phyloP scores from a whole-genome alignment of 2,113 vertebrate species.

The Seriola rivoliana region DNA sequence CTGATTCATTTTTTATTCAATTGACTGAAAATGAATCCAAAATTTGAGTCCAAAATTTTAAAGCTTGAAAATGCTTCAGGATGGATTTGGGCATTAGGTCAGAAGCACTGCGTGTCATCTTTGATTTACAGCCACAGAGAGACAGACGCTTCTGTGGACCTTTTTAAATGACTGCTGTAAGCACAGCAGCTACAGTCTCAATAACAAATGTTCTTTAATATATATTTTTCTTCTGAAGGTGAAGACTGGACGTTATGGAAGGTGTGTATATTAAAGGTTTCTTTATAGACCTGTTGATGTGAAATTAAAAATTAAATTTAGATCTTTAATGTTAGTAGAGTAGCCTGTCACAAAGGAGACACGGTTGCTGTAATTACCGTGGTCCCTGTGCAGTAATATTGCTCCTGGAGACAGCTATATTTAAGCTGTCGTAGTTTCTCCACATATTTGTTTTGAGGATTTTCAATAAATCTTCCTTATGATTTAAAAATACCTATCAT shows the following conservation, averaged over 20 bases:
- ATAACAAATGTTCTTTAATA: conserved; percentile 8
- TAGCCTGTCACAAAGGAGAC: conserved; percentile 20
- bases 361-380: conserved; percentile 11
- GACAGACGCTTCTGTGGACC: conserved; percentile 23
- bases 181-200: conserved; percentile 9
- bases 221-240: neutral
- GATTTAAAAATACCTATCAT: conserved; percentile 42
- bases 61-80: conserved; percentile 4
- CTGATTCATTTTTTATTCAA: neutral
- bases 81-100: neutral
- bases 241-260: conserved; percentile 5
- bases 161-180: conserved; percentile 17
- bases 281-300: neutral
- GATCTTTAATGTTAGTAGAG: neutral
- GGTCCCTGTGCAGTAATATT: conserved; percentile 5
- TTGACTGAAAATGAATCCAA: too few species aligned
- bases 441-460: conserved; percentile 11
- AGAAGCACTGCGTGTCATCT: conserved; percentile 8
- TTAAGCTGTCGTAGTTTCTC: neutral
- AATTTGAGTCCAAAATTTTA: neutral
- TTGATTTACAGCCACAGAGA: conserved; percentile 22
- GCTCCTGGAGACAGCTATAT: conserved; percentile 9
- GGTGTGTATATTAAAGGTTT: neutral
- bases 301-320: conserved; percentile 19
- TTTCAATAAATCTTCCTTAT: conserved; percentile 8